Conservation (phyloP, 1,140 invertebrate species). For the Drosophila persimilis region DNA sequence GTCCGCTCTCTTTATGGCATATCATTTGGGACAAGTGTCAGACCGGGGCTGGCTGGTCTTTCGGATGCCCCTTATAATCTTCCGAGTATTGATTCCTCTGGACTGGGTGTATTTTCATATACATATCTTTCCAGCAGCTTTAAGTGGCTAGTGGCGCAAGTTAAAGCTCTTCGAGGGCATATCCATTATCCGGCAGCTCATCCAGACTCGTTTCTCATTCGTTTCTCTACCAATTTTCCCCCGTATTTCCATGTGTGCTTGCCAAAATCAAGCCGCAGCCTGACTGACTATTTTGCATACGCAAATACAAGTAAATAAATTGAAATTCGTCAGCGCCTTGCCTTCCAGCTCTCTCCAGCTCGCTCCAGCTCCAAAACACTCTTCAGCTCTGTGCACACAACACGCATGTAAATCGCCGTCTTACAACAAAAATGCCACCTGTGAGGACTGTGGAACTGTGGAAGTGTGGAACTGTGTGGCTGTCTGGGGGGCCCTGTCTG, state of each 20-base stretch:
- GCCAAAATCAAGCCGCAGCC: slow-evolving; percentile 67
- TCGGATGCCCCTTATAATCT: no score
- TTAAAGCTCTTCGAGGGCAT: background rate
- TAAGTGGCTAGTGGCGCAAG: slow-evolving; percentile 8
- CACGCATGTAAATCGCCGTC: slow-evolving; percentile 75
- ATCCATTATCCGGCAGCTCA: background rate
- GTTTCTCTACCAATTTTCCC: background rate
- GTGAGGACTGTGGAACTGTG: slow-evolving; percentile 46
- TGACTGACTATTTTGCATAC: slow-evolving; percentile 67
- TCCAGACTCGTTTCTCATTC: background rate
- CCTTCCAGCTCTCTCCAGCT: background rate
- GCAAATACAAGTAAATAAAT: slow-evolving; percentile 78
- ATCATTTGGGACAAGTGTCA: no score
- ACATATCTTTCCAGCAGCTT: background rate
- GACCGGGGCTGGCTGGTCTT: background rate
- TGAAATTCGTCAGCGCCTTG: slow-evolving; percentile 58
- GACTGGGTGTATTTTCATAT: no score
- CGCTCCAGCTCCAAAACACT: background rate
- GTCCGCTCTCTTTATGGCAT: no score
- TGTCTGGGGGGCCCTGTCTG: slow-evolving; percentile 39
- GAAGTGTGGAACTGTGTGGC: slow-evolving; percentile 11
- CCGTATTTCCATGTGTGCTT: slow-evolving; percentile 23
- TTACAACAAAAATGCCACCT: slow-evolving; percentile 75
- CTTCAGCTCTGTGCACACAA: slow-evolving; percentile 21
- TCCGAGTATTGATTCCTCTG: no score